Conservation (phyloP, 2,888 invertebrate genomes). For the Elmis aenea region DNA sequence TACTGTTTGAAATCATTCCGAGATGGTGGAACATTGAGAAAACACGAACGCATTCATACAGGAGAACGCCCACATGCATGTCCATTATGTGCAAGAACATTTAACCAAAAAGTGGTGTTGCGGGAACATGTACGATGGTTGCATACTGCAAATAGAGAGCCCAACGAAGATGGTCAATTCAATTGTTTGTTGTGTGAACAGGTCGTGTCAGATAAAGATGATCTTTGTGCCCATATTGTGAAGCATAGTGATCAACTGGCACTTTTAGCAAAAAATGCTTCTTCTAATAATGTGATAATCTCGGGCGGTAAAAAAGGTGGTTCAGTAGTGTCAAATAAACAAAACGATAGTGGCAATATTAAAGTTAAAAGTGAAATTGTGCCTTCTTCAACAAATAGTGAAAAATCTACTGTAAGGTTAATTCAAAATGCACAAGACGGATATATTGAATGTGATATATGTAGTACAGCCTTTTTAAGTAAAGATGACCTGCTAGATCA, state of each 20-base stretch:
- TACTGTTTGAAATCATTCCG: slow-evolving; percentile 53
- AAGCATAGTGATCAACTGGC: slow-evolving; percentile 52
- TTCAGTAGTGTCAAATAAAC: slow-evolving; percentile 1
- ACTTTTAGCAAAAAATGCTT: slow-evolving; percentile 41
- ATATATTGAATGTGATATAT: slow-evolving; percentile 38
- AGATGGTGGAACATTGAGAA: slow-evolving; percentile 65
- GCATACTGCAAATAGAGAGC: slow-evolving; percentile 47
- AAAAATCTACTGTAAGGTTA: not conserved
- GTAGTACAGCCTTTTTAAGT: slow-evolving; percentile 41
- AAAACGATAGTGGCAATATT: not conserved
- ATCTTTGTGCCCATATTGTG: slow-evolving; percentile 51
- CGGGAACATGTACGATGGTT: slow-evolving; percentile 52
- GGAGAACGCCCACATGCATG: slow-evolving; percentile 53
- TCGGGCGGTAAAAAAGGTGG: not conserved
- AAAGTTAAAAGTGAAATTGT: slow-evolving; percentile 5
- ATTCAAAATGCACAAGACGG: no score
- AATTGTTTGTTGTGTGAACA: slow-evolving; percentile 48
- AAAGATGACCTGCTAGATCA: slow-evolving; percentile 42
- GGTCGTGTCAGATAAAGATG: slow-evolving; percentile 46
- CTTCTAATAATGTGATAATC: slow-evolving; percentile 30
- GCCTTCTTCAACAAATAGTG: slow-evolving; percentile 6
- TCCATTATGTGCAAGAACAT: slow-evolving; percentile 51
- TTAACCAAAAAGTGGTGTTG: slow-evolving; percentile 53
- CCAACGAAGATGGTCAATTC: slow-evolving; percentile 41
- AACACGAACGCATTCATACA: slow-evolving; percentile 80